These are phyloP conservation scores for Catocala sponsa DNA, from an alignment of 2,888 invertebrate genomes.

Conservation along the genomic window DNA sequence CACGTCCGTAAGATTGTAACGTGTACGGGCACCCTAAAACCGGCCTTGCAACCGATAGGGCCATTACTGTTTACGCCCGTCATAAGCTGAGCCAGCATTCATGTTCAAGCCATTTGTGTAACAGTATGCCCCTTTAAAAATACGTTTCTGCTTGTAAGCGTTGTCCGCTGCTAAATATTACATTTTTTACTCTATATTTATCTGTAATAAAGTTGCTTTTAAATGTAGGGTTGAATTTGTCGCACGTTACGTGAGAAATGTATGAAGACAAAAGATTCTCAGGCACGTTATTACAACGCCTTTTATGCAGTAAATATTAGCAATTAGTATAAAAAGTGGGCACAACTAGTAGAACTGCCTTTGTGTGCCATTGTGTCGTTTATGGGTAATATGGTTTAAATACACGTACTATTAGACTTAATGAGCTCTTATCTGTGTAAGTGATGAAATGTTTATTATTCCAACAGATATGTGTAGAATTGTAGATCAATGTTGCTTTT, in stretches of 20 bases:
- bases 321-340: conserved; percentile 53
- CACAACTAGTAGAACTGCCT: conserved; percentile 33
- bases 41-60: conserved; percentile 53
- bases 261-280: conserved; percentile 60
- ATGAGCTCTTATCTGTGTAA: conserved; percentile 13
- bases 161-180: conserved; percentile 42
- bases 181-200: conserved; percentile 18
- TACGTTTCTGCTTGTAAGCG: conserved; percentile 48
- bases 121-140: conserved; percentile 44
- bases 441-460: conserved; percentile 6
- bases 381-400: conserved; percentile 25
- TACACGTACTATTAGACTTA: conserved; percentile 15
- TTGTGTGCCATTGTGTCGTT: conserved; percentile 36
- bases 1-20: conserved; percentile 35
- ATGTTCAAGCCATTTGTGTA: conserved; percentile 52
- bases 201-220: conserved; percentile 9
- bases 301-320: conserved; percentile 57
- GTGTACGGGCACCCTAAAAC: conserved; percentile 42
- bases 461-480: conserved; percentile 5
- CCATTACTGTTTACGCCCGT: conserved; percentile 59
- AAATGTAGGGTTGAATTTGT: conserved; percentile 16
- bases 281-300: conserved; percentile 62
- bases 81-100: conserved; percentile 64
- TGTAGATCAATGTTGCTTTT: too few relatives aligned
- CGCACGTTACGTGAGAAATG: conserved; percentile 54